These are phyloP conservation scores for Phyto melanocephala DNA, from an alignment of 2,888 invertebrate species.

Conservation along the genomic window DNA sequence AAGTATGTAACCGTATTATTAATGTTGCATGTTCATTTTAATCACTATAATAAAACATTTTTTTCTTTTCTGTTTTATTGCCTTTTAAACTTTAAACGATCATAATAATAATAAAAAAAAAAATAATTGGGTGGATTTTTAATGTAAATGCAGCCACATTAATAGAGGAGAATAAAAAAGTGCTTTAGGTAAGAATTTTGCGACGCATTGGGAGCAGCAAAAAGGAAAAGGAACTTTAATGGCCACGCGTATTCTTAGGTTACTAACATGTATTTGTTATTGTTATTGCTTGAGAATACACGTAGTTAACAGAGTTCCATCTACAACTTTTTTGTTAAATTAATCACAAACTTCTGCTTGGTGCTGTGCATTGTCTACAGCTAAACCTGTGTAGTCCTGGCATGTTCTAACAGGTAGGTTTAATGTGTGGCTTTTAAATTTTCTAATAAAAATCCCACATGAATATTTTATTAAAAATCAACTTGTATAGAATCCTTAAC, in stretches of 20 bases:
- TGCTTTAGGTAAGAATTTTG: no score
- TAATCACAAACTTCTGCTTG: no score
- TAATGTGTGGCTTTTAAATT: background rate
- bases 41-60: slow-evolving; percentile 2
- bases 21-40: no score
- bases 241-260: slow-evolving; percentile 99
- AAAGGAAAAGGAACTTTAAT: slow-evolving; percentile 82
- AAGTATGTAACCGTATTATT: no score
- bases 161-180: background rate
- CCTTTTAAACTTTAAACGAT: background rate
- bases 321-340: slow-evolving; percentile 68
- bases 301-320: slow-evolving; percentile 92
- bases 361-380: no score
- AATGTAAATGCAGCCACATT: no score
- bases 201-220: background rate
- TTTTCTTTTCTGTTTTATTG: background rate
- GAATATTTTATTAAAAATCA: slow-evolving; percentile 38
- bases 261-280: slow-evolving; percentile 96
- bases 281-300: slow-evolving; percentile 99
- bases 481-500: background rate
- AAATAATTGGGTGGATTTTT: no score
- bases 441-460: slow-evolving; percentile 9
- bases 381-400: no score
- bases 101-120: background rate
- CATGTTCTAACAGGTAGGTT: background rate